Conservation (phyloP, 1,140 invertebrate genomes). For the Bombus superbus region DNA sequence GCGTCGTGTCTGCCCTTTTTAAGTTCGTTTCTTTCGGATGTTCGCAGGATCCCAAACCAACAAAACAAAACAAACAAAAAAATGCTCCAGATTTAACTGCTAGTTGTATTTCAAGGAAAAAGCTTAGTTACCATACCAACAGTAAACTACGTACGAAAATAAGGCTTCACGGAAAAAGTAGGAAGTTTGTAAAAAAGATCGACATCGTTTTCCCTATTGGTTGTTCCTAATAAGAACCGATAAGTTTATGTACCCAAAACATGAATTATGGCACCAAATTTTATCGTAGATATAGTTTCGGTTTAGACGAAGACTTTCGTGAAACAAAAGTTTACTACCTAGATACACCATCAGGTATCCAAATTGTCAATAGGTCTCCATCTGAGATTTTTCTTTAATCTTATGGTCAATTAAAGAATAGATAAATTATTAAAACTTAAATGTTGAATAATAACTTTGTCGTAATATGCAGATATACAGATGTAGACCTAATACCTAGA, state of each 20-base stretch:
- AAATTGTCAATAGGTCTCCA: too few species aligned
- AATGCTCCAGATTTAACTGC: slow-evolving; percentile 44
- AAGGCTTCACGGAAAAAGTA: slow-evolving; percentile 14
- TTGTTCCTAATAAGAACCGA: slow-evolving; percentile 56
- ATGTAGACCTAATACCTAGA: too few species aligned
- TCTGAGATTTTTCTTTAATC: too few species aligned
- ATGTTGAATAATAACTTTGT: too few species aligned
- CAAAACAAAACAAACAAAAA: slow-evolving; percentile 1
- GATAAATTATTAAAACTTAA: rapidly evolving
- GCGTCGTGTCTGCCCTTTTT: not conserved
- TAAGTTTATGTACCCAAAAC: slow-evolving; percentile 21
- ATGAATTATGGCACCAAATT: slow-evolving; percentile 58
- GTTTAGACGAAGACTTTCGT: not conserved
- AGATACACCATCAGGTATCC: slow-evolving; percentile 5
- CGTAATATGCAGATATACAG: too few species aligned
- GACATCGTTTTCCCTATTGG: slow-evolving; percentile 26
- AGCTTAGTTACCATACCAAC: not conserved
- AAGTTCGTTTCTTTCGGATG: not conserved
- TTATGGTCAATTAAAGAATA: too few species aligned
- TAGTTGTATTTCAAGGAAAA: slow-evolving; percentile 25
- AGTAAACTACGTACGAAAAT: slow-evolving; percentile 21
- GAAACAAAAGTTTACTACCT: slow-evolving; percentile 6
- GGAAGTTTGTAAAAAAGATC: slow-evolving; percentile 49
- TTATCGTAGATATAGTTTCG: slow-evolving; percentile 69
- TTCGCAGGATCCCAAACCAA: too few species aligned